Evolutionary conservation across 2,797 vertebrate species (phyloP).

Genomic region (Etheostoma perlongum): DNA sequence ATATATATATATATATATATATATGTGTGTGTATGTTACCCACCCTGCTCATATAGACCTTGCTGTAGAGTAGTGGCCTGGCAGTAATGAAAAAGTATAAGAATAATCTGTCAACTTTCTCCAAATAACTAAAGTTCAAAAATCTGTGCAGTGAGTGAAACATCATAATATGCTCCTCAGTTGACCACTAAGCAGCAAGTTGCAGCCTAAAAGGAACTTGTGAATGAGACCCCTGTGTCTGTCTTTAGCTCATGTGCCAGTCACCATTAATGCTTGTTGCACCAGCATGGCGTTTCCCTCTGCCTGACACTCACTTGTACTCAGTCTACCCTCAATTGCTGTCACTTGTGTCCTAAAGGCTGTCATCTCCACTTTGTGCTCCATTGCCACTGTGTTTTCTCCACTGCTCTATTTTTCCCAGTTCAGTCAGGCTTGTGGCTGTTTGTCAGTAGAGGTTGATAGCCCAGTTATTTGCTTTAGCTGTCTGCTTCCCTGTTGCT

Average conservation of each 20-base stretch:
- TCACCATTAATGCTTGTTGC: slow-evolving; percentile 74
- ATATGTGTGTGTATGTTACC: background rate
- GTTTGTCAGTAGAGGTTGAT: slow-evolving; percentile 78
- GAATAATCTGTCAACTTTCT: slow-evolving; percentile 39
- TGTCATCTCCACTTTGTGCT: slow-evolving; percentile 83
- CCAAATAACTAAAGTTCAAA: slow-evolving; percentile 38
- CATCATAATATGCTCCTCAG: slow-evolving; percentile 60
- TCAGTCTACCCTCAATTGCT: slow-evolving; percentile 80
- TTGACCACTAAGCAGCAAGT: slow-evolving; percentile 53
- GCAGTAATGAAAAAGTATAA: slow-evolving; percentile 25
- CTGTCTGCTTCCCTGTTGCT: slow-evolving; percentile 73
- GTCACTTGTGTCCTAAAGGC: slow-evolving; percentile 80
- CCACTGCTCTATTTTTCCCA: slow-evolving; percentile 76
- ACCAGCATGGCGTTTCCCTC: slow-evolving; percentile 68
- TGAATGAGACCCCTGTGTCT: slow-evolving; percentile 64
- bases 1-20: no score
- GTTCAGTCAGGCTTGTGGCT: slow-evolving; percentile 80
- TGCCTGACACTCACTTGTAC: slow-evolving; percentile 72
- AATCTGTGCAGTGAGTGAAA: slow-evolving; percentile 40
- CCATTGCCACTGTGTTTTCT: slow-evolving; percentile 73
- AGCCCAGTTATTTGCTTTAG: slow-evolving; percentile 77
- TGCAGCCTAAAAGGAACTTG: slow-evolving; percentile 41
- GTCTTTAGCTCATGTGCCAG: slow-evolving; percentile 73
- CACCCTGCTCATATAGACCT: background rate
- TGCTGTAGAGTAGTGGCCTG: slow-evolving; percentile 12